Percentiles rank a stretch among this genome's conserved stretches.
These are phyloP conservation scores for Hyppa rectilinea DNA, from an alignment of 2,888 invertebrate genomes.

Conservation along the genomic window DNA sequence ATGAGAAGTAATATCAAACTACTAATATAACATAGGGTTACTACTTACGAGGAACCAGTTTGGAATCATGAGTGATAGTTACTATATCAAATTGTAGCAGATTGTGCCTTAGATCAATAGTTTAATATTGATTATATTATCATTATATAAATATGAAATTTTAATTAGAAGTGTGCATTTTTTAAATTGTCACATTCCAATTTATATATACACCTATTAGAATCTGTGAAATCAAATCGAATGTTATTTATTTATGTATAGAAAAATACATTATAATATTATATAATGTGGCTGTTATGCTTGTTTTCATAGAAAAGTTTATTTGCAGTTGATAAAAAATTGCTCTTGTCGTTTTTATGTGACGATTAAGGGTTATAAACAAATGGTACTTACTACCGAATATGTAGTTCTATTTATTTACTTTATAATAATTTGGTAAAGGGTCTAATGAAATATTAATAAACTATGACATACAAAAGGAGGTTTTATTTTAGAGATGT, in stretches of 20 bases:
- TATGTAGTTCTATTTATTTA: conserved; percentile 90
- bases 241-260: conserved; percentile 74
- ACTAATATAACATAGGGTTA: conserved; percentile 81
- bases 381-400: conserved; percentile 88
- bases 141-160: conserved; percentile 71
- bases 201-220: conserved; percentile 64
- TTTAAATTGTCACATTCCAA: conserved; percentile 73
- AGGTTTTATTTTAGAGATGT: conserved; percentile 65
- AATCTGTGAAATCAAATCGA: conserved; percentile 65
- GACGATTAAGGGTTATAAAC: conserved; percentile 81
- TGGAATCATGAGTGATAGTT: conserved; percentile 83
- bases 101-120: conserved; percentile 90
- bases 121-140: conserved; percentile 66
- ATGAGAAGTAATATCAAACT: conserved; percentile 72
- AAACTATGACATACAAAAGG: conserved; percentile 84
- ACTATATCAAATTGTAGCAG: conserved; percentile 85
- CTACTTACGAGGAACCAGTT: conserved; percentile 83
- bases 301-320: conserved; percentile 85
- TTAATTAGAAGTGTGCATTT: conserved; percentile 82
- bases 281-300: conserved; percentile 87
- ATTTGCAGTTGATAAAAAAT: conserved; percentile 84
- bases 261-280: conserved; percentile 65
- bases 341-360: conserved; percentile 77
- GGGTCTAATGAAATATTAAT: conserved; percentile 91
- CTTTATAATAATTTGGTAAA: conserved; percentile 90